Conservation (phyloP, 1,140 invertebrate species). For the Rhopalosiphum padi region DNA sequence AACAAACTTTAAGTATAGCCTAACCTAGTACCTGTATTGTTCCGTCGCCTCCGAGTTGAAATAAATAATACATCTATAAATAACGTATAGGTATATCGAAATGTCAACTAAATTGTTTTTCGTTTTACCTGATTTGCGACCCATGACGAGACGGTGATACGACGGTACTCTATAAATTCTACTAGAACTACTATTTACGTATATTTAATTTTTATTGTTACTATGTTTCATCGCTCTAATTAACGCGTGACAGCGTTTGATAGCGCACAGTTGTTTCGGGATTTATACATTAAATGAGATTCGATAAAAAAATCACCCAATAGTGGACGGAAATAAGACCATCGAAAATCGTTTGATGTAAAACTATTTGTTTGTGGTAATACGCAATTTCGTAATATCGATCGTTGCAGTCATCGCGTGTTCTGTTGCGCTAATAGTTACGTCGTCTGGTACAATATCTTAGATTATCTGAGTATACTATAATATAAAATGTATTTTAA, state of each 20-base stretch:
- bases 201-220: not conserved
- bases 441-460: not conserved
- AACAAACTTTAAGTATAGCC: not conserved
- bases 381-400: not conserved
- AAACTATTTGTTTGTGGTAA: not conserved
- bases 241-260: not conserved
- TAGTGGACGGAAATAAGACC: not conserved
- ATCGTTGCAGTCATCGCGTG: not conserved
- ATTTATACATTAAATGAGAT: not conserved
- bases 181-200: not conserved
- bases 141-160: not conserved
- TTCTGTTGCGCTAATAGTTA: not conserved
- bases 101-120: not conserved
- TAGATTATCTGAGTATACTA: too few species aligned
- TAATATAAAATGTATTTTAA: too few species aligned
- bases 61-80: not conserved
- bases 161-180: not conserved
- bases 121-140: not conserved
- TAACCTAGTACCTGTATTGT: not conserved
- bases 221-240: constrained; percentile 8
- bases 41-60: not conserved
- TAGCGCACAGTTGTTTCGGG: not conserved
- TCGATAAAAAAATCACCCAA: not conserved
- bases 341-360: not conserved
- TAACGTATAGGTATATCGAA: not conserved